Base-by-base conservation (phyloP, 2,797 vertebrate genomes). In the Macropus fuliginosus region DNA sequence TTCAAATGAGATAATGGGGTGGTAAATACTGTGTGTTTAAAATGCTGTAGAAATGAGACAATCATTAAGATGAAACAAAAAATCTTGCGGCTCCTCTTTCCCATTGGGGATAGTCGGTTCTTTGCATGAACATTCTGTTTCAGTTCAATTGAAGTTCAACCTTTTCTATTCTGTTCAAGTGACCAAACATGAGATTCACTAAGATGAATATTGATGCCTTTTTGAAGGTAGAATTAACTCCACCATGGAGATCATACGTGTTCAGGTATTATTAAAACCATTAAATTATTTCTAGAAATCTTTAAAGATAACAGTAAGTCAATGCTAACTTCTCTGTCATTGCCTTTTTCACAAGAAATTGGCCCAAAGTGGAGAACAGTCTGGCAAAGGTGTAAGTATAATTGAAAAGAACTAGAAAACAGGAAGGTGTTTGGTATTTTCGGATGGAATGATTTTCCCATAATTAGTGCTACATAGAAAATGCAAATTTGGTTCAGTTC, bases 301-400 rank as follows among this genome's bases (percentile, higher is more conserved):
- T 93, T 94, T 92, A 96, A 87, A 91, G 81, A 55, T 56, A 55
- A 1, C 54, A 94, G 28, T 55, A 92, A 56, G 27, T 57, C 93
- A 34, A 8, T 57, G 66, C 0, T 3, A 50, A 93, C 57, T 87
- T 92, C 28, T 89, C 27, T 57, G 40, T 12, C 28, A 55, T 13
- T 54, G 12, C 40, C 81, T 29, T 96, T 27, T 93, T 92, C n/a
- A 87, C n/a, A 91, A 91, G 34, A 91, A 87, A 14, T 29, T 55
- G 28, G 93, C 16, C 54, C 34, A 66, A 40, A 87, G 57, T 54
- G 91, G 46, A 57, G 13, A 40, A 52, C 13, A 54, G 66, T 21
- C 66, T 2, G 4, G 16, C 31, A 66, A 40, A 57, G n/a, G 56
- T 50, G 0, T 11, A 24, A 91, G 27, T 55, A 55, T 87, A 34